phyloP scores from a whole-genome alignment of 35 echinoderm and acorn worm genomes.

The Heliocidaris erythrogramma region DNA sequence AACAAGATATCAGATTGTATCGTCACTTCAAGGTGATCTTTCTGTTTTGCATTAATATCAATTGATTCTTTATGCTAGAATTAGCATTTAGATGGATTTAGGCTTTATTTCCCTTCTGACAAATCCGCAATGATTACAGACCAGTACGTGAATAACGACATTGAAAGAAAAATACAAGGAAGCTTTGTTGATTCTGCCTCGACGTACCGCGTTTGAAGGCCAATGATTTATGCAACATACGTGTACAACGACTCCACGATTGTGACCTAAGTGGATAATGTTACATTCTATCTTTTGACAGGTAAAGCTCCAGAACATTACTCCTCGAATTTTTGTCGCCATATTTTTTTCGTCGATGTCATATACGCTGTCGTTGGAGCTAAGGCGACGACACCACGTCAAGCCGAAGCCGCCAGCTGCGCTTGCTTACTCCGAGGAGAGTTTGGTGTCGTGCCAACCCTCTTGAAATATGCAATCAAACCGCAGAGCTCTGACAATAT shows the following conservation, averaged over 20 bases:
- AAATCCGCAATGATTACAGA: neutral
- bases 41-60: neutral
- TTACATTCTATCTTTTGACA: neutral
- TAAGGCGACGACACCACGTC: neutral
- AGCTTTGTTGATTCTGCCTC: neutral
- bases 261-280: neutral
- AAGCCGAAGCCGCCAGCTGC: neutral
- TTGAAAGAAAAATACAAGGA: neutral
- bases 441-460: neutral
- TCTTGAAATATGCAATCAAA: slow-evolving; percentile 18
- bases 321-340: neutral
- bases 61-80: neutral
- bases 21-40: neutral
- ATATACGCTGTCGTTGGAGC: neutral
- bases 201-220: neutral
- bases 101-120: neutral
- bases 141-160: neutral
- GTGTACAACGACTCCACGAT: neutral
- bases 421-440: neutral
- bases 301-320: neutral
- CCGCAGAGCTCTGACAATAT: neutral
- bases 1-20: neutral
- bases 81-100: neutral
- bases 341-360: neutral
- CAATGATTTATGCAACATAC: neutral